Evolutionary conservation across 1,140 invertebrate species (phyloP).

Genomic region (Phymastichus coffea): DNA sequence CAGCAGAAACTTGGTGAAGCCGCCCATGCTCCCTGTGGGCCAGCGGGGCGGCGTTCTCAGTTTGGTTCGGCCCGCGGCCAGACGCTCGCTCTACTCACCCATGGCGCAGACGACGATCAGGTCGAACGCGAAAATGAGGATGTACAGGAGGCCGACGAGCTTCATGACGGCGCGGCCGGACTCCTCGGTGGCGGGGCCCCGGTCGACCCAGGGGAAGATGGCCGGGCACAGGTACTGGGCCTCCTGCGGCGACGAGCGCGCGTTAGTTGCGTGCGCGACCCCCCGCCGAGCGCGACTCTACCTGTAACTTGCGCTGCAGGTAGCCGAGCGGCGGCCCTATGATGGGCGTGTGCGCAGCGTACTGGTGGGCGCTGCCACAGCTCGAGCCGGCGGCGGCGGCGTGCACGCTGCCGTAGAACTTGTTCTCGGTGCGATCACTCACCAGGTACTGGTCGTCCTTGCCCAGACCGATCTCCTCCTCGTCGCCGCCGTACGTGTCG

Average conservation of each 20-base stretch:
- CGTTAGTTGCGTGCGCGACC: too few relatives aligned
- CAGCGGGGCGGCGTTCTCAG: constrained; percentile 10
- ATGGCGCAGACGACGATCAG: constrained; percentile 78
- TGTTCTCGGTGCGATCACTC: constrained; percentile 80
- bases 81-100: constrained; percentile 52
- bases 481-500: constrained; percentile 77
- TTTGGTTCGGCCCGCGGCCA: too few relatives aligned
- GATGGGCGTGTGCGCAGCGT: constrained; percentile 51
- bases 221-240: constrained; percentile 81
- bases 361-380: constrained; percentile 51
- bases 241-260: too few relatives aligned
- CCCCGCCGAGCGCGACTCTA: constrained; percentile 27
- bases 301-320: constrained; percentile 51
- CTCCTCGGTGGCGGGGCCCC: constrained; percentile 80
- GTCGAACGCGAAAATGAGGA: constrained; percentile 80
- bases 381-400: constrained; percentile 48
- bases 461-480: constrained; percentile 70
- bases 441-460: constrained; percentile 83
- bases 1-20: constrained; percentile 70
- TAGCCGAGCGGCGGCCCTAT: constrained; percentile 53
- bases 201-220: constrained; percentile 85
- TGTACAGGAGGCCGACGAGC: constrained; percentile 79
- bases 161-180: constrained; percentile 86
- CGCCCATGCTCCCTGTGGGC: constrained; percentile 62
- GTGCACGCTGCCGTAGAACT: constrained; percentile 74